Evolutionary conservation across 2,797 vertebrate species (phyloP), one percentile per base, ranked within the genome.

Genomic region (Streptopelia turtur): DNA sequence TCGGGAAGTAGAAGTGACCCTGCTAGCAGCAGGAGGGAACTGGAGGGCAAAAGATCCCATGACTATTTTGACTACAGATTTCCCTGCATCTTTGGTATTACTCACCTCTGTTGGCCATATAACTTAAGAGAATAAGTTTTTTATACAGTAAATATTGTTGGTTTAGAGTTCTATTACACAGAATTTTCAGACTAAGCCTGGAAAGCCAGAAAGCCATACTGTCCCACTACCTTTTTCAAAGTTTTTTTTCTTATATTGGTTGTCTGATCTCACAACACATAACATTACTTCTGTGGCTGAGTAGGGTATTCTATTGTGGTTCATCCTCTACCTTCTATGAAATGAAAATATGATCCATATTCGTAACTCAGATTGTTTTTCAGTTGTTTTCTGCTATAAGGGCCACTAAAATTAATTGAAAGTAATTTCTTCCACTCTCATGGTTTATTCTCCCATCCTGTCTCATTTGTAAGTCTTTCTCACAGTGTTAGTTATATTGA

Each of bases 21-120:
- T 76, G 31, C 35, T 55, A 91, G n/a, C 91, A 84, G 93, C 94
- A 90, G 91, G 94, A 91, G 85, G 72, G 69, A 87, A 21, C 41
- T 91, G 83, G 57, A 93, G 89, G 95, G 93, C 91, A 91, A 88
- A 94, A 78, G 85, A 94, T 91, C 52, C 60, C 55, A 43, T 64
- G 87, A 83, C 85, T 97, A 66, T 96, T 96, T 94, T 94, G 95
- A 77, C 95, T 96, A 93, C 69, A 81, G 39, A 65, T 86, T 91
- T 83, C 79, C 39, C 55, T 91, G 47, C 10, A 61, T 85, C 27
- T 20, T 71, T 55, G 57, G 9, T 27, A 80, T 80, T 66, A 75
- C 24, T 9, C 22, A 69, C 5, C 20, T 18, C 66, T 60, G 2
- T 53, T 33, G 7, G 11, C 9, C 31, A 7, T 37, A 61, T 39